Conservation (phyloP, 2,113 vertebrate genomes). For the human (Homo sapiens) region DNA sequence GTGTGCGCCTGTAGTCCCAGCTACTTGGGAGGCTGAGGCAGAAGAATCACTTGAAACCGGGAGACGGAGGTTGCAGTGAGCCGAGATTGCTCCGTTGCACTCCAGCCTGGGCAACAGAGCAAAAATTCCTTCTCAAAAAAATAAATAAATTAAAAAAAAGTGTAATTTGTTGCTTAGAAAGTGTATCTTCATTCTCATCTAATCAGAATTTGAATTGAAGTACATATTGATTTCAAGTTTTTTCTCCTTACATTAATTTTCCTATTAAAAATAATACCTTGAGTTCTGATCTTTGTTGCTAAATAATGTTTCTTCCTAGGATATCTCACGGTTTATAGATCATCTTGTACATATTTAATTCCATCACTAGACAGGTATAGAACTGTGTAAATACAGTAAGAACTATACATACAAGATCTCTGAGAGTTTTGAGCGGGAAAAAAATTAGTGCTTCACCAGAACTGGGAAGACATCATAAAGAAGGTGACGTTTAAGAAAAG, state of each 20-base stretch:
- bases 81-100: too few relatives aligned
- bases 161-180: not conserved
- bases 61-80: too few relatives aligned
- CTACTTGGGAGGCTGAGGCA: too few relatives aligned
- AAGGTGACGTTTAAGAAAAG: slow-evolving; percentile 26
- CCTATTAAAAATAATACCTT: not conserved
- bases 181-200: not conserved
- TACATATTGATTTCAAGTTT: not conserved
- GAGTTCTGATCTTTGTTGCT: not conserved
- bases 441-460: not conserved
- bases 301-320: not conserved
- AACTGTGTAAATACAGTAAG: not conserved
- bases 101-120: too few relatives aligned
- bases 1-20: too few relatives aligned
- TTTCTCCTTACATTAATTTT: not conserved
- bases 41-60: too few relatives aligned
- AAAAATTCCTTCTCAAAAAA: too few relatives aligned
- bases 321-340: not conserved
- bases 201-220: slow-evolving; percentile 5
- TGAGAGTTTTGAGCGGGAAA: not conserved
- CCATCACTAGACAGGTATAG: not conserved
- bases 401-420: not conserved
- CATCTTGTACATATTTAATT: not conserved
- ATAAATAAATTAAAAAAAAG: too few relatives aligned
- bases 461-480: not conserved